Evolutionary conservation across 2,113 vertebrate species (phyloP).

Genomic region (Heterocephalus glaber): DNA sequence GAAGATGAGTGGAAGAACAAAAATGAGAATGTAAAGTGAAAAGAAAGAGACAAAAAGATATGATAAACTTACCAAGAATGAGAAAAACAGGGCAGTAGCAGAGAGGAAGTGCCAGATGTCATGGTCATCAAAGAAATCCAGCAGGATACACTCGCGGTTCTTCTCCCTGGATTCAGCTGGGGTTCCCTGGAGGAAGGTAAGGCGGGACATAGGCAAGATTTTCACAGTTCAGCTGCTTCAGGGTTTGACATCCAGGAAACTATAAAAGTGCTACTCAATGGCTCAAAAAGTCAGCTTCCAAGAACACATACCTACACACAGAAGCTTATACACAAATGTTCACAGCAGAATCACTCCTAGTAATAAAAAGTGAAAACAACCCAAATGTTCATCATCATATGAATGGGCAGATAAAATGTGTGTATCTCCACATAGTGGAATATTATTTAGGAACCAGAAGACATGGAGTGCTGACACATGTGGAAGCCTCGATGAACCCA

Average conservation of each 20-base stretch:
- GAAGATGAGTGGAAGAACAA: background rate
- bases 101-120: constrained; percentile 91
- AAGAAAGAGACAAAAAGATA: background rate
- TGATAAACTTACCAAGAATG: constrained; percentile 87
- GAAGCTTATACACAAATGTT: background rate
- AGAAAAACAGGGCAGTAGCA: constrained; percentile 89
- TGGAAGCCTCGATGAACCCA: background rate
- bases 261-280: background rate
- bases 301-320: background rate
- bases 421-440: background rate
- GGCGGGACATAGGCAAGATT: background rate
- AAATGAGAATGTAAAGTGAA: background rate
- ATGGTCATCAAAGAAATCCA: constrained; percentile 89
- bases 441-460: background rate
- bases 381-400: background rate
- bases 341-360: background rate
- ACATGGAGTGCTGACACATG: too few species aligned
- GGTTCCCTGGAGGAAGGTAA: constrained; percentile 81
- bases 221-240: background rate
- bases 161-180: constrained; percentile 88
- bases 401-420: background rate
- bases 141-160: constrained; percentile 85
- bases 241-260: background rate
- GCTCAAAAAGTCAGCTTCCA: background rate
- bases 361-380: background rate